These are phyloP conservation scores for Calliopum simillimum DNA, from an alignment of 2,888 invertebrate genomes.

Conservation along the genomic window DNA sequence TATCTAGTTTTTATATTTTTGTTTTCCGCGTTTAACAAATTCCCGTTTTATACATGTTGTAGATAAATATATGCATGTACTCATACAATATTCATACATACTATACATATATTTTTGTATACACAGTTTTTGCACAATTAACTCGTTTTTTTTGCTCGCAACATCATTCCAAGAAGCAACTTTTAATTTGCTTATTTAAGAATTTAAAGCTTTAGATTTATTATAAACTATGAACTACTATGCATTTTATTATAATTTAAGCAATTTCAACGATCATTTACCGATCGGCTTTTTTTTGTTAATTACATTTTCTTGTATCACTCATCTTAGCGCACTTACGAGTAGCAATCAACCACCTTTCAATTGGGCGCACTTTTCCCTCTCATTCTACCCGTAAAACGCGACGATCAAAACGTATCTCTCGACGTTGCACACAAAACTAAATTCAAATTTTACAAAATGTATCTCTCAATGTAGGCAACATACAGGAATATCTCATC, in stretches of 20 bases:
- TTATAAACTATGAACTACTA: no score
- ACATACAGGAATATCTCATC: conserved; percentile 20
- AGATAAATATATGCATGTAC: background rate
- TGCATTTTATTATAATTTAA: background rate
- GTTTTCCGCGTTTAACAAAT: no score
- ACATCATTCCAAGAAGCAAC: background rate
- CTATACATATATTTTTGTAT: background rate
- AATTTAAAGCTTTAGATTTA: background rate
- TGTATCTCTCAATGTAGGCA: conserved; percentile 23
- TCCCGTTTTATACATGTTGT: background rate
- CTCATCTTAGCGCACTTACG: no score
- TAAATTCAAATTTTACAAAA: conserved; percentile 25
- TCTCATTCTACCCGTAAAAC: background rate
- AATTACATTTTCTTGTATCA: no score
- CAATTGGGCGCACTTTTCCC: background rate
- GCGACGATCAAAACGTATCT: conserved; percentile 17
- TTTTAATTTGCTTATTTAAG: background rate
- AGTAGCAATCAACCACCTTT: conserved; percentile 14
- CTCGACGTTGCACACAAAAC: conserved; percentile 26
- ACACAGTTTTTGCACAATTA: background rate
- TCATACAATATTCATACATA: background rate
- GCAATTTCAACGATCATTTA: no score
- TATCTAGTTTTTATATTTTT: no score
- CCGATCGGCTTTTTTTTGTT: no score
- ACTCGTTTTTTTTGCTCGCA: conserved; percentile 5